These are phyloP conservation scores for Austrofundulus limnaeus DNA, from an alignment of 2,113 vertebrate species.

Conservation along the genomic window DNA sequence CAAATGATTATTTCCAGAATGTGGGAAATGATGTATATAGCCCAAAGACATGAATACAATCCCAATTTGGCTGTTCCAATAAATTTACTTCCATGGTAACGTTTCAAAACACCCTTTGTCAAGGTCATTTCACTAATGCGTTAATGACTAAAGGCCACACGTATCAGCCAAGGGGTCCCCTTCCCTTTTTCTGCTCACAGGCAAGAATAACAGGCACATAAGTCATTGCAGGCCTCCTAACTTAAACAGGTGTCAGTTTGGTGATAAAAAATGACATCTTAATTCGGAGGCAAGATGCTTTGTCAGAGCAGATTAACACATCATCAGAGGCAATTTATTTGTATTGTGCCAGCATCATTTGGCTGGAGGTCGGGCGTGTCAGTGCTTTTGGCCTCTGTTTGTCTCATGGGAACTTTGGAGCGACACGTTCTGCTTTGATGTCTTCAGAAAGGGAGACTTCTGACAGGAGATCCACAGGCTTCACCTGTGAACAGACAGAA, in stretches of 20 bases:
- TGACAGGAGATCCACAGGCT: conserved; percentile 22
- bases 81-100: conserved; percentile 49
- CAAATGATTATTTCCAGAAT: conserved; percentile 24
- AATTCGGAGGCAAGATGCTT: conserved; percentile 72
- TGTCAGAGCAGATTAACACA: conserved; percentile 80
- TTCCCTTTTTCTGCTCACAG: conserved; percentile 49
- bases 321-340: conserved; percentile 76
- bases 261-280: conserved; percentile 81
- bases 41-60: conserved; percentile 15
- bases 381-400: conserved; percentile 47
- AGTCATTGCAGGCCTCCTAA: conserved; percentile 75
- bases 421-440: conserved; percentile 59
- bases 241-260: conserved; percentile 81
- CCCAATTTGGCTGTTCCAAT: conserved; percentile 51
- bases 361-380: conserved; percentile 56
- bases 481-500: conserved; percentile 40
- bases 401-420: conserved; percentile 29
- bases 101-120: conserved; percentile 39
- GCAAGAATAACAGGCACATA: conserved; percentile 72
- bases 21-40: conserved; percentile 39
- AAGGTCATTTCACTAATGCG: conserved; percentile 43
- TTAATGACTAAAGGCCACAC: conserved; percentile 50
- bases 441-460: conserved; percentile 25
- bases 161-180: conserved; percentile 25
- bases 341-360: conserved; percentile 66